Base-by-base conservation (phyloP, 2,888 invertebrate species). In the Nemotelus nigrinus region DNA sequence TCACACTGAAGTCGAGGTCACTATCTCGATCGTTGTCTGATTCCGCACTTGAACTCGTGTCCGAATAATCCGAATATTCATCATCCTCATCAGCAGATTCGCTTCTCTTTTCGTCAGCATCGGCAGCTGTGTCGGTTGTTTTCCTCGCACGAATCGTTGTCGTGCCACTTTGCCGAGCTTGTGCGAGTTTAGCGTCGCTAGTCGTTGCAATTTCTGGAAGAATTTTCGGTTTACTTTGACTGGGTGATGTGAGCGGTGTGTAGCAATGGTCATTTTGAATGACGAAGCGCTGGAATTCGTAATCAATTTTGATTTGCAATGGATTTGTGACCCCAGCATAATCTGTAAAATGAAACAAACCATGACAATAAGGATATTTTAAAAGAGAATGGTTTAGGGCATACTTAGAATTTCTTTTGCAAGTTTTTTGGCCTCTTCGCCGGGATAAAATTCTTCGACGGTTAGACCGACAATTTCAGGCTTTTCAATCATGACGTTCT, bases 261-360 rank as follows among this genome's bases (percentile, higher is more conserved):
- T 95, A 95, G 84, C 94, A 94, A 84, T 95, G 95, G 85, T 95
- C 95, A 88, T 94, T 91, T 83, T 91, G 91, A 82, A 93, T 91
- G 3, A 93, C 82, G 77, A 83, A 83, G 47, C 86, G 70, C 60
- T 85, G 82, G 39, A 86, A 86, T 72, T 87, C 86, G n/a, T 83
- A 82, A 75, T 87, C 86, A 5, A 85, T 83, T 47, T 84, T 84
- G 8, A 84, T 83, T 72, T 85, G 84, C 25, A 83, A 82, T n/a
- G 85, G 82, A 25, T 86, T 84, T 5, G 79, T 78, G 4, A 86
- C 81, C 0, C 87, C 87, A 48, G 87, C 87, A 41, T 84, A 82
- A 80, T 84, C 86, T 87, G 77, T 48, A 81, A 25, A 25, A 82
- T 41, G 80, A 80, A 76, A 50, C n/a, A 63, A 50, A 63, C 25